Conservation (phyloP, 2,888 invertebrate species). For the Sesia bembeciformis region DNA sequence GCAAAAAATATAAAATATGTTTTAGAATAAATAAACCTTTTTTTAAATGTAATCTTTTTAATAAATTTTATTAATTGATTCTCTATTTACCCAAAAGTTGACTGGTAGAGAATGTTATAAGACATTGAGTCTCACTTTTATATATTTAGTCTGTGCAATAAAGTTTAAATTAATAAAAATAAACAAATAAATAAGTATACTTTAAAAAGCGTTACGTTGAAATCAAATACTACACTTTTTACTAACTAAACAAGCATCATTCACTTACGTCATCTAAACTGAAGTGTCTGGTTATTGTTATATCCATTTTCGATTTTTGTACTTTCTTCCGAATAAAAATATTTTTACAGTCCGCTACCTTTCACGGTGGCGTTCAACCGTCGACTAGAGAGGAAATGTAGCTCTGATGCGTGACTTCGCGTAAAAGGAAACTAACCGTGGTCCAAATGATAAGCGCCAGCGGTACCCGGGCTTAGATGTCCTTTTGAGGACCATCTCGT, state of each 20-base stretch:
- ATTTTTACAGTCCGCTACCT: conserved; percentile 16
- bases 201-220: too few species aligned
- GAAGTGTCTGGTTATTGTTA: conserved; percentile 62
- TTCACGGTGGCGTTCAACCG: conserved; percentile 17
- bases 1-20: too few species aligned
- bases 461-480: background rate
- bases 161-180: too few species aligned
- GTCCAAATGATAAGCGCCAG: conserved; percentile 19
- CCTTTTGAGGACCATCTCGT: background rate
- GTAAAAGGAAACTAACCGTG: conserved; percentile 18
- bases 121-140: too few species aligned
- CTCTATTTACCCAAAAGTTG: too few species aligned
- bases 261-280: conserved; percentile 67
- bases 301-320: conserved; percentile 44
- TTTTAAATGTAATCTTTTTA: too few species aligned
- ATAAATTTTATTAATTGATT: too few species aligned
- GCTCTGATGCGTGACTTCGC: conserved; percentile 16
- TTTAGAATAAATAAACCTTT: too few species aligned
- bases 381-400: conserved; percentile 42
- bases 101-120: too few species aligned
- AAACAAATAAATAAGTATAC: too few species aligned
- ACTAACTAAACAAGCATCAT: background rate
- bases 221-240: too few species aligned
- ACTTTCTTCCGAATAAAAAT: background rate
- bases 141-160: too few species aligned